Evolutionary conservation across 2,113 vertebrate genomes (phyloP), one percentile per base, ranked within the genome.

Genomic region (Oenanthe oenanthe): DNA sequence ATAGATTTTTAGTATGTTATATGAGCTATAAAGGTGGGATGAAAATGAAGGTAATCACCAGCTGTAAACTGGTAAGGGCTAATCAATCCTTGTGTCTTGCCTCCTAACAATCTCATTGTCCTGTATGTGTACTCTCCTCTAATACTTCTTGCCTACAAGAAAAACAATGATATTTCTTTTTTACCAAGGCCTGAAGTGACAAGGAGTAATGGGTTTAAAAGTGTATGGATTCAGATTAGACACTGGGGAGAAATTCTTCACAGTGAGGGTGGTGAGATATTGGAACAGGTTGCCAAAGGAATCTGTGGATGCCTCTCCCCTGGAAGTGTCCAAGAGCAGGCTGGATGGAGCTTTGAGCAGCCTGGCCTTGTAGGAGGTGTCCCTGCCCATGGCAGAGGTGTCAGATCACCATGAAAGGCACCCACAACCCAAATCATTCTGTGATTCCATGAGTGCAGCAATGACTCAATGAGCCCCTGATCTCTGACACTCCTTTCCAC

Each of bases 301-400:
- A 67, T n/a, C 32, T 73, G 29, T 56, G 36, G 45, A 12, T 50
- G 6, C 1, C 18, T 43, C 4, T 13, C 18, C 20, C 4, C 2
- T 60, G 8, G 26, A n/a, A 73, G 12, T 47, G 32, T 47, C 51
- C 51, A 85, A 31, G 25, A 34, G 3, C 9, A 75, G 32, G 15
- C 13, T 63, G 22, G 9, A 63, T 3, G 17, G 36, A 57, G 17
- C 18, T 90, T 51, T 47, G 40, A 65, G 56, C 6, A 78, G 48
- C 4, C 9, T 42, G 10, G 4, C 47, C 19, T 51, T 47, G 12
- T 20, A 18, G 18, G 63, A 77, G 9, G 2, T 78, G 14, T 60
- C 32, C 14, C 10, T 93, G 38, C 25, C 40, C 3, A 6, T n/a
- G 47, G 25, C 13, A 73, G 7, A 1, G 4, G 1, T 8, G 1